phyloP scores from a whole-genome alignment of 2,888 invertebrate species.

The Augochlorella aurata region DNA sequence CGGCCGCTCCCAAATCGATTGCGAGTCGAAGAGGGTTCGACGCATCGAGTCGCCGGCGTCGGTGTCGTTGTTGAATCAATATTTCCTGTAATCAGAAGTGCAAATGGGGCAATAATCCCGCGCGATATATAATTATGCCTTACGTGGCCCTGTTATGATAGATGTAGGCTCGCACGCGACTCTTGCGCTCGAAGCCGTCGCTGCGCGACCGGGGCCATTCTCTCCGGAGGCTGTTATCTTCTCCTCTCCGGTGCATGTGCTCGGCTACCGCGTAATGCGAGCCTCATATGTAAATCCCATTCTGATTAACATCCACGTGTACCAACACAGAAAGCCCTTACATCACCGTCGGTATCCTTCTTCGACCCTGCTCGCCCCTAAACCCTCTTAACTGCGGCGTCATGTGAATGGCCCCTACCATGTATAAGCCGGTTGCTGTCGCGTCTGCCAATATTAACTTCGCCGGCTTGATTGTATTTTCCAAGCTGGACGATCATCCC shows the following conservation, averaged over 20 bases:
- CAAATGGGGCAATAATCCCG: conserved; percentile 65
- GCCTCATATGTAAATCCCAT: conserved; percentile 78
- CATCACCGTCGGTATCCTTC: conserved; percentile 57
- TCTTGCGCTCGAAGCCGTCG: conserved; percentile 46
- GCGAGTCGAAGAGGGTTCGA: not conserved
- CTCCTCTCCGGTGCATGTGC: conserved; percentile 74
- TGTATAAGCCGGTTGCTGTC: conserved; percentile 36
- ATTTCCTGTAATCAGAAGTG: conserved; percentile 59
- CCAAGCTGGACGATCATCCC: not conserved
- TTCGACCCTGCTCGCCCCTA: conserved; percentile 48
- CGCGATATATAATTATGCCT: conserved; percentile 71
- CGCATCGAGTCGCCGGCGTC: conserved; percentile 7
- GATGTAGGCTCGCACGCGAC: conserved; percentile 62
- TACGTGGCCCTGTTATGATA: conserved; percentile 70
- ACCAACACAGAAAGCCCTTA: conserved; percentile 60
- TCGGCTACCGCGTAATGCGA: conserved; percentile 74
- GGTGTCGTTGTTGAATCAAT: conserved; percentile 58
- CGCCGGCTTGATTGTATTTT: conserved; percentile 4
- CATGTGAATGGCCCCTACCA: conserved; percentile 27
- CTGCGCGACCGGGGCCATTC: conserved; percentile 55
- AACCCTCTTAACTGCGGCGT: conserved; percentile 56
- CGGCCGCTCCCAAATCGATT: too few species aligned
- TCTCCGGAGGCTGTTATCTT: conserved; percentile 74
- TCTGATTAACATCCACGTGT: conserved; percentile 78
- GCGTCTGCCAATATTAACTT: conserved; percentile 47